Evolutionary conservation across 2,113 vertebrate species (phyloP).

Genomic region (Oenanthe melanoleuca): DNA sequence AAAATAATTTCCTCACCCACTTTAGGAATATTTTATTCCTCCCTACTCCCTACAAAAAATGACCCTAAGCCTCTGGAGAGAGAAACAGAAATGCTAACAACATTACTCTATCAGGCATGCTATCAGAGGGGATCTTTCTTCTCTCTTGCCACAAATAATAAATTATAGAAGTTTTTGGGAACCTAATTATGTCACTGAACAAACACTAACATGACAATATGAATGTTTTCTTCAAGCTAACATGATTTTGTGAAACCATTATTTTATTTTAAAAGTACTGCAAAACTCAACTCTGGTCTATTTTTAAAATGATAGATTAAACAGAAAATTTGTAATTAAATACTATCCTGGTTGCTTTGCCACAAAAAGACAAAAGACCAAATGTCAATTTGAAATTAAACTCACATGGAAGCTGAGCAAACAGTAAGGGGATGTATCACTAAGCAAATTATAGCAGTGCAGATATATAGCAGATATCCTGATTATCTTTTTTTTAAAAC

Average conservation of each 20-base stretch:
- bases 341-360: neutral
- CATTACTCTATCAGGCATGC: neutral
- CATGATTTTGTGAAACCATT: neutral
- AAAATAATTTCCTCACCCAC: neutral
- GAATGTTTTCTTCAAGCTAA: constrained; percentile 24
- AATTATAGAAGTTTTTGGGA: neutral
- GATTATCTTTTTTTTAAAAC: constrained; percentile 10
- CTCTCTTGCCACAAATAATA: neutral
- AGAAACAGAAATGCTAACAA: neutral
- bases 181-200: constrained; percentile 26
- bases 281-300: neutral
- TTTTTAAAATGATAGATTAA: constrained; percentile 32
- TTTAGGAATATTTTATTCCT: neutral
- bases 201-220: neutral
- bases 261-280: neutral
- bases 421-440: neutral
- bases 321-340: constrained; percentile 15
- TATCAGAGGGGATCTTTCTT: neutral
- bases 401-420: constrained; percentile 5
- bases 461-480: neutral
- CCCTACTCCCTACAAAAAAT: neutral
- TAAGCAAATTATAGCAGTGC: neutral
- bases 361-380: constrained; percentile 8
- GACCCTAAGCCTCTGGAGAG: neutral
- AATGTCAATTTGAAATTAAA: constrained; percentile 28